Base-by-base conservation (phyloP, 2,113 vertebrate genomes). In the Phaetusa simplex region DNA sequence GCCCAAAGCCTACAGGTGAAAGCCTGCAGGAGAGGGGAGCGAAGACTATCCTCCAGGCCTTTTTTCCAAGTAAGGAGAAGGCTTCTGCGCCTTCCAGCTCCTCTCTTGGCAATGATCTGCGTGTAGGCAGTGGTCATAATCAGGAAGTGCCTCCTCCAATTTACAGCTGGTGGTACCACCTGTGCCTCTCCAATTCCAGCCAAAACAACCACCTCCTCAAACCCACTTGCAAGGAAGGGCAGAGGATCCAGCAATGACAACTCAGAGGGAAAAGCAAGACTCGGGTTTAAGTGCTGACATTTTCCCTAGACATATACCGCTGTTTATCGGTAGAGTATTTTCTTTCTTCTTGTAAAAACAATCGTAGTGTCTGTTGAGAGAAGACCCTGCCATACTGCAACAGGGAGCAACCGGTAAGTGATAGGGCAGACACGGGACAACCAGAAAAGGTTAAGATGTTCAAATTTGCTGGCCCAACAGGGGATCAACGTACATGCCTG, bases 91-190 rank as follows among this genome's bases (percentile, higher is more conserved):
- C 90, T 96, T 96, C 80, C 87, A 96, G 94, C 95, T 92, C 80
- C 77, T 74, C 90, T 89, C 93, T 97, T 97, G 93, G 95, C 97
- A 97, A 38, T 43, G 71, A 93, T 84, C 86, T 80, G 70, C 12
- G 74, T 85, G 96, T 97, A 95, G 97, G 97, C 96, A 92, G 95
- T 98, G 97, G 97, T 97, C 96, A 96, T 91, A 95, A 93, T 95
- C 95, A 97, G 96, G 97, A 97, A 97, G 93, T 95, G 94, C 94
- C 97, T 98, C 97, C 97, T 97, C 96, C 96, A 93, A 82, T 97
- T 96, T 96, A 97, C 97, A 98, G 96, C 96, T 97, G 97, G 97
- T 94, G 90, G 85, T 91, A 81, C 97, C 97, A 97, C 97, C 96
- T 98, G 97, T 95, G 96, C 95, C 93, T 95, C 72, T 97, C 87